Evolutionary conservation across 1,140 invertebrate species (phyloP), one percentile per base, ranked within the genome.

Genomic region (Zaprionus capensis): DNA sequence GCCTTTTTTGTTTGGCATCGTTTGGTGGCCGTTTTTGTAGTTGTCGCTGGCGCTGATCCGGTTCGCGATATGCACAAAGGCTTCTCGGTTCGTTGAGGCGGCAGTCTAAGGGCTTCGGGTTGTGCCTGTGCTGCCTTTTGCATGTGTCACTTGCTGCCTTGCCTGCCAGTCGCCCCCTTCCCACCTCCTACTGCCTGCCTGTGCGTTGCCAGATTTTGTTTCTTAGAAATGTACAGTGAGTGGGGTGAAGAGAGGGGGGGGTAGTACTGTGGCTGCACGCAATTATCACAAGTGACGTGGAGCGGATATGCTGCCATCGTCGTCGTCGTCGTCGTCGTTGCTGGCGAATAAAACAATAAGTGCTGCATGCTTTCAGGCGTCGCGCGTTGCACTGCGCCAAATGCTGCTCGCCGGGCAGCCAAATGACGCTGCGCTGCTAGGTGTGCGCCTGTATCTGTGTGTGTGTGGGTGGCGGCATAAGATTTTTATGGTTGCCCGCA

Each of bases 221-320:
- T 87, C 80, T 87, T 88, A 88, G 84, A 83, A 81, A 70, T 31
- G 73, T 22, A 49, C 9, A 2, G 24, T 26, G 56, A 5, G 58
- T 5, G 44, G 38, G 7, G 7, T 26, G 34, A 1, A 20, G 24
- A 28, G 14, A 9, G 11, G 17, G 1, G 4, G 28, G 15, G 7
- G 11, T 1, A 20, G 31, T 17, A 62, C 22, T 20, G 55, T 81
- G 81, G 81, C 71, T 88, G 85, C 85, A 88, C 85, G 85, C 85
- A 88, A 88, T 88, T 88, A 88, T 88, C 85, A 84, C 85, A 88
- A 88, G 85, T 88, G 85, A 88, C 85, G 85, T 88, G 85, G 85
- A 84, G 85, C 84, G 84, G 84, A 88, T 88, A 90, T 88, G 85
- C 81, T 88, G 85, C 71, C 71, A 51, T 74, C 71, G 71, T 61